Evolutionary conservation across 2,113 vertebrate genomes (phyloP).

Genomic region (Beaufortia kweichowensis): DNA sequence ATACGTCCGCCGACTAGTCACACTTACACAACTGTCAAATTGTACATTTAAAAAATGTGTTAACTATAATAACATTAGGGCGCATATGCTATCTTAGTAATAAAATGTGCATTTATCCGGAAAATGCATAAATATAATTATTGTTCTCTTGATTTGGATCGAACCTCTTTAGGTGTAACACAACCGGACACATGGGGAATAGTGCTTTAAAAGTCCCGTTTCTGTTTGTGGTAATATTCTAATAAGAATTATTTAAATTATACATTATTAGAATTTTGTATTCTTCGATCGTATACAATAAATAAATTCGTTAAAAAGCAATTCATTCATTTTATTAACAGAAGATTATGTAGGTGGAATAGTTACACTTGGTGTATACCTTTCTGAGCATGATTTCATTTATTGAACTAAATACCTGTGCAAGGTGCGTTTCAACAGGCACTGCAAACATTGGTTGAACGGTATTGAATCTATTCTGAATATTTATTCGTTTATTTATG

Average conservation of each 20-base stretch:
- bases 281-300: no score
- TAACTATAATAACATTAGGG: neutral
- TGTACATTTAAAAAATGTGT: neutral
- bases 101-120: neutral
- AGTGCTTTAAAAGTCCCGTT: neutral
- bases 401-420: no score
- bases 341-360: no score
- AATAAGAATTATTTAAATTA: neutral
- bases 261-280: no score
- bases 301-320: no score
- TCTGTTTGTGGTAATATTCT: neutral
- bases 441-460: no score
- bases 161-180: slow-evolving; percentile 9
- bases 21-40: neutral
- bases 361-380: no score
- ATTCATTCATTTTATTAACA: no score
- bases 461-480: no score
- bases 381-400: no score
- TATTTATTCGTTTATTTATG: no score
- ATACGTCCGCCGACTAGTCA: neutral
- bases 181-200: neutral
- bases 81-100: neutral
- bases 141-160: neutral
- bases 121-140: neutral
- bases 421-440: no score